Evolutionary conservation across 2,888 invertebrate genomes (phyloP).

Genomic region (Neoascia interrupta): DNA sequence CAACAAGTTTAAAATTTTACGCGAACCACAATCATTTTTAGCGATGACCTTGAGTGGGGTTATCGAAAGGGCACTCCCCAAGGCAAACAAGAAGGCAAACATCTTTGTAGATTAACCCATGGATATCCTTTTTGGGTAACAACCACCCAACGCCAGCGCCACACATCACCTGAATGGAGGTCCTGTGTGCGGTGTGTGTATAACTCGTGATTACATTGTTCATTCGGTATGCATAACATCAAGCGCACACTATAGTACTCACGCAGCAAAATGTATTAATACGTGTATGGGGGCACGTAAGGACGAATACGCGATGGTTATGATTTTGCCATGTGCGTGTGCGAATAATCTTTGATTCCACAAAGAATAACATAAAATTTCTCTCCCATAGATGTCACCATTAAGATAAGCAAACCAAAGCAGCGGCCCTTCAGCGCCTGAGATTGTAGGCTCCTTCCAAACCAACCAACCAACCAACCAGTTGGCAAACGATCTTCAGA

Average conservation of each 20-base stretch:
- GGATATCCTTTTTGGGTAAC: too few species aligned
- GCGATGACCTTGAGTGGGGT: too few species aligned
- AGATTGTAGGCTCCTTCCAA: too few species aligned
- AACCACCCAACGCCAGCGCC: conserved; percentile 6
- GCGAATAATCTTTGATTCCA: conserved; percentile 24
- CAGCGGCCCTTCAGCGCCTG: too few species aligned
- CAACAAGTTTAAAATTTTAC: too few species aligned
- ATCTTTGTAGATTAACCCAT: conserved; percentile 41
- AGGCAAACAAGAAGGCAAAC: conserved; percentile 1
- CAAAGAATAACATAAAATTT: conserved; percentile 19
- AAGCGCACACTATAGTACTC: conserved; percentile 12
- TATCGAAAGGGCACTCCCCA: neutral
- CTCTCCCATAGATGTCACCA: conserved; percentile 24
- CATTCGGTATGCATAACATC: conserved; percentile 51
- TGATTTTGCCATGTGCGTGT: conserved; percentile 15
- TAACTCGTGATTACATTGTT: conserved; percentile 38
- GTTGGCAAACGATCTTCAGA: too few species aligned
- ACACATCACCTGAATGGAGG: conserved; percentile 22
- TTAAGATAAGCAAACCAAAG: conserved; percentile 37
- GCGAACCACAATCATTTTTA: too few species aligned
- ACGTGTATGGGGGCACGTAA: conserved; percentile 17
- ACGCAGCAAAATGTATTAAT: conserved; percentile 50
- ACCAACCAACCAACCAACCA: too few species aligned
- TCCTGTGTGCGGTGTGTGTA: conserved; percentile 17
- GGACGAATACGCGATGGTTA: neutral